Conservation (phyloP, 2,888 invertebrate species). For the Dioctria linearis region DNA sequence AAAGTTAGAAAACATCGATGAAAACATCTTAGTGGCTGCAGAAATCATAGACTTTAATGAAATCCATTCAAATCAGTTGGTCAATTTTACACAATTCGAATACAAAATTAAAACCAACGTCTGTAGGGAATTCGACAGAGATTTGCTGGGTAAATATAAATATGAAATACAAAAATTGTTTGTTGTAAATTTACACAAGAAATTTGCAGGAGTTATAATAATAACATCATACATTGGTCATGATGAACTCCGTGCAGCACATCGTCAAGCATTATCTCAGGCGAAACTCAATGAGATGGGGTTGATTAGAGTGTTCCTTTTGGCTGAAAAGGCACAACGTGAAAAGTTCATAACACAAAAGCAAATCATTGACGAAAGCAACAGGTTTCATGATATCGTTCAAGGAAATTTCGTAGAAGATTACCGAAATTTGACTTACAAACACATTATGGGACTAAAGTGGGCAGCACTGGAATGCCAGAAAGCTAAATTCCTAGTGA, state of each 20-base stretch:
- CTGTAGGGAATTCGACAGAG: conserved; percentile 63
- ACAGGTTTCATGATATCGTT: conserved; percentile 78
- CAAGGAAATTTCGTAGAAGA: conserved; percentile 85
- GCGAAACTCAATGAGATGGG: conserved; percentile 75
- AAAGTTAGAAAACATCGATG: background rate
- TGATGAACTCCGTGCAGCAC: conserved; percentile 78
- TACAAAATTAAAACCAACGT: conserved; percentile 65
- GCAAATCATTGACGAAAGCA: conserved; percentile 76
- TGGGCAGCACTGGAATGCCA: conserved; percentile 80
- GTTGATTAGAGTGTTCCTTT: conserved; percentile 78
- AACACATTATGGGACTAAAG: conserved; percentile 85
- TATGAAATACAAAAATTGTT: background rate
- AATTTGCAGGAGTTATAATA: conserved; percentile 71
- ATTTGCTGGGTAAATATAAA: conserved; percentile 65
- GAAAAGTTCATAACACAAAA: conserved; percentile 74
- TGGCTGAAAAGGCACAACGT: conserved; percentile 75
- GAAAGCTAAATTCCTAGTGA: conserved; percentile 78
- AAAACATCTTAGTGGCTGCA: background rate
- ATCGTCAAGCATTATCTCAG: conserved; percentile 78
- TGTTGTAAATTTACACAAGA: background rate
- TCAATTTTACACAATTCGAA: conserved; percentile 66
- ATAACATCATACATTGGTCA: conserved; percentile 86
- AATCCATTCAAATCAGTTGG: conserved; percentile 57
- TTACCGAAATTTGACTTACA: conserved; percentile 85
- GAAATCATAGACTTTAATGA: background rate